Evolutionary conservation across 2,113 vertebrate genomes (phyloP), one percentile per base, ranked within the genome.

Genomic region (Syngnathus typhle): DNA sequence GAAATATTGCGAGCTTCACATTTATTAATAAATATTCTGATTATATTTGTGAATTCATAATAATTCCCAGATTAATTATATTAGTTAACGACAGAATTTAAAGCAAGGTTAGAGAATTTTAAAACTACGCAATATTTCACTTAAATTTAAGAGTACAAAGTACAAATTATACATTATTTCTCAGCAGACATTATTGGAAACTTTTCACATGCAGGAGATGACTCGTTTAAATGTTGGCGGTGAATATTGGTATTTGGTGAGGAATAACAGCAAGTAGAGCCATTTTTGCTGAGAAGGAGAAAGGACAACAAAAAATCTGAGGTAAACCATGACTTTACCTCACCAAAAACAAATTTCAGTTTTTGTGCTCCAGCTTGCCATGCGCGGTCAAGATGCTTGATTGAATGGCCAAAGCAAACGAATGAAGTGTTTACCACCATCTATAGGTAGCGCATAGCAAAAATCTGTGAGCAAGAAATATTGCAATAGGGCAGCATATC

Each of bases 301-400:
- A 23, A 36, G 4, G 15, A 64, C 21, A 3, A 18, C 7, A 27
- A 27, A 64, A 47, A 65, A 46, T 41, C 36, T 21, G 23, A 12
- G 4, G 38, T 23, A 19, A 64, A 32, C 7, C 1, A n/a, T 61
- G 37, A 61, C 10, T 61, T 43, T 16, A 36, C 19, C 8, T 11
- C 41, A 36, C 32, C 4, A 37, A 2, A 9, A 18, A 44, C 0
- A 3, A 13, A 46, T 16, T 44, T 64, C 15, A 5, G 1, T 32
- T 41, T 15, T n/a, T 36, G 41, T 7, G 23, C 41, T 64, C 6
- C 3, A 23, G 5, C 66, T 51, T 39, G 32, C 13, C 77, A 85
- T 78, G 84, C 76, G 77, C 68, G 79, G 78, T 81, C 77, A 86
- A 88, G 67, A 59, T 87, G 83, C 72, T 84, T 79, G 76, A 87